Conservation (phyloP, 2,797 vertebrate species). For the Tiaroga cobitis region DNA sequence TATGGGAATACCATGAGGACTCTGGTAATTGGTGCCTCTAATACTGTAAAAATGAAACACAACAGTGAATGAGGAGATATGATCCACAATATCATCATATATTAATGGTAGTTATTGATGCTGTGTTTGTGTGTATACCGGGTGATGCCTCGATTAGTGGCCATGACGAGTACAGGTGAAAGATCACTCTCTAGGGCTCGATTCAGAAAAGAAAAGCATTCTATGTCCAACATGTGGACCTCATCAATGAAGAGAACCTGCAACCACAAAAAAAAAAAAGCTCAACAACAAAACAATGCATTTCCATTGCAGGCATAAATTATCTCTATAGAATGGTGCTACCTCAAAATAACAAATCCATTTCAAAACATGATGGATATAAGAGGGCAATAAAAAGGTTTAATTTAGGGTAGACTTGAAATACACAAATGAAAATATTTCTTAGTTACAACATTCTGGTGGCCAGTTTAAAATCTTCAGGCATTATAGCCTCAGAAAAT, state of each 20-base stretch:
- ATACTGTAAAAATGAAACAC: slow-evolving; percentile 76
- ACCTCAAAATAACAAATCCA: background rate
- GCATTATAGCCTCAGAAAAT: background rate
- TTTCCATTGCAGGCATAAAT: background rate
- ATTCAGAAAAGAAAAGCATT: slow-evolving; percentile 96
- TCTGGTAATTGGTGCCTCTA: slow-evolving; percentile 93
- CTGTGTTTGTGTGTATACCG: slow-evolving; percentile 71
- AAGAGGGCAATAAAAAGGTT: background rate
- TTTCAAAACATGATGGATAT: background rate
- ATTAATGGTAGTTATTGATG: background rate
- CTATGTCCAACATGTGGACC: slow-evolving; percentile 97
- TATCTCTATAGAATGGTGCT: background rate
- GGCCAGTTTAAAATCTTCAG: background rate
- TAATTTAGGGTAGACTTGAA: background rate
- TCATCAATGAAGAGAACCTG: slow-evolving; percentile 95
- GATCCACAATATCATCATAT: background rate
- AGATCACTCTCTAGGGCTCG: slow-evolving; percentile 94
- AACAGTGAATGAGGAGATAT: background rate
- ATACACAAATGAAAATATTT: background rate
- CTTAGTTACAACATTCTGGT: background rate
- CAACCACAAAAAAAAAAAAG: slow-evolving; percentile 4
- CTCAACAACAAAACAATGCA: background rate
- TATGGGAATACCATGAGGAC: slow-evolving; percentile 92
- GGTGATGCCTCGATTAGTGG: slow-evolving; percentile 96
- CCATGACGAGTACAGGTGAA: slow-evolving; percentile 95